Evolutionary conservation across 2,888 invertebrate species (phyloP).

Genomic region (Phyllotreta striolata): DNA sequence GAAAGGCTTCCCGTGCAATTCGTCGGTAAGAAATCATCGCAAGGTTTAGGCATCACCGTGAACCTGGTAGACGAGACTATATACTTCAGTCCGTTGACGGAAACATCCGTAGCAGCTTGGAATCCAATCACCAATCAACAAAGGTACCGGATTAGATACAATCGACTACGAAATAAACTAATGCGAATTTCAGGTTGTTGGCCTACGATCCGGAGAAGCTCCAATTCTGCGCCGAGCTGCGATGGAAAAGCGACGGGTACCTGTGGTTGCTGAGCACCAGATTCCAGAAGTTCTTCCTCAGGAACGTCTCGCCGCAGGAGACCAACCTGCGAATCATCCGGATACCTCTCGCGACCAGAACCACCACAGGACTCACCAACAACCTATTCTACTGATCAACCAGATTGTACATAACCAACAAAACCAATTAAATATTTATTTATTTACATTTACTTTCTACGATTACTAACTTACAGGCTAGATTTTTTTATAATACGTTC

Average conservation of each 20-base stretch:
- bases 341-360: conserved; percentile 35
- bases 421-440: conserved; percentile 12
- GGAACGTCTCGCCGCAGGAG: conserved; percentile 72
- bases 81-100: conserved; percentile 79
- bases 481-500: conserved; percentile 42
- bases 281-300: conserved; percentile 82
- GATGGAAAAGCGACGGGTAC: conserved; percentile 73
- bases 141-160: conserved; percentile 70
- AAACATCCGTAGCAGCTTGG: conserved; percentile 84
- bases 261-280: conserved; percentile 79
- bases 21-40: conserved; percentile 85
- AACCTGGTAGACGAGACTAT: conserved; percentile 78
- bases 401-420: conserved; percentile 3
- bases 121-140: conserved; percentile 77
- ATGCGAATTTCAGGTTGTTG: conserved; percentile 70
- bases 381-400: conserved; percentile 38
- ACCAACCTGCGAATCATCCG: conserved; percentile 79
- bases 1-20: conserved; percentile 77
- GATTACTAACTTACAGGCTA: conserved; percentile 28
- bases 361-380: conserved; percentile 33
- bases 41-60: conserved; percentile 78
- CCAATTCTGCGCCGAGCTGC: conserved; percentile 81
- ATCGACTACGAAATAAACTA: no score
- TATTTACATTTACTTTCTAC: conserved; percentile 28
- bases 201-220: conserved; percentile 75